phyloP scores from a whole-genome alignment of 2,113 vertebrate species.

The Ellobius talpinus region DNA sequence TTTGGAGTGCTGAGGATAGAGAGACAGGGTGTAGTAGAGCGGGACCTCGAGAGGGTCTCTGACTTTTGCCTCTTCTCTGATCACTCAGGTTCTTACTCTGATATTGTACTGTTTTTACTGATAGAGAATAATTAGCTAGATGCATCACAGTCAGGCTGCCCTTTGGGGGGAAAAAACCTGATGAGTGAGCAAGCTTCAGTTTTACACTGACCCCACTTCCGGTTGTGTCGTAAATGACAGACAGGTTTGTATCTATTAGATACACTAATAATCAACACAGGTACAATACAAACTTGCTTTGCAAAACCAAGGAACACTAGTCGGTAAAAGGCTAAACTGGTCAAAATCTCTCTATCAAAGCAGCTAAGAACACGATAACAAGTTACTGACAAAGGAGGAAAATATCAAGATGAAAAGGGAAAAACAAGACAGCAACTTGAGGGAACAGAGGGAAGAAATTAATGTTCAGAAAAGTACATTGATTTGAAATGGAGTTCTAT shows the following conservation, averaged over 20 bases:
- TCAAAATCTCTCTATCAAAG: not conserved
- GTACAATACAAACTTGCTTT: constrained; percentile 22
- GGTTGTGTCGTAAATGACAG: not conserved
- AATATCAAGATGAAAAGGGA: not conserved
- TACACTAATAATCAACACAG: not conserved
- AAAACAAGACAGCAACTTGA: constrained; percentile 4
- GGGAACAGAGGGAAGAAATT: not conserved
- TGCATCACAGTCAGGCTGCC: not conserved
- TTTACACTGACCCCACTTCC: not conserved
- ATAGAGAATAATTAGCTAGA: not conserved
- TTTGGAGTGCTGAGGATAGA: not conserved
- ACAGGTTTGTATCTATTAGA: not conserved
- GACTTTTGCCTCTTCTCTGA: not conserved
- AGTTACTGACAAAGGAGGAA: not conserved
- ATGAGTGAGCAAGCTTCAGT: not conserved
- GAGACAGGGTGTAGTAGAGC: not conserved
- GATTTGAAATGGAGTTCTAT: constrained; percentile 34
- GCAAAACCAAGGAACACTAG: not conserved
- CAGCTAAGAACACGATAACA: not conserved
- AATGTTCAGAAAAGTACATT: not conserved
- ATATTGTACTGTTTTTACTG: not conserved
- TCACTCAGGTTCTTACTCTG: not conserved
- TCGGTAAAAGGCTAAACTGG: not conserved
- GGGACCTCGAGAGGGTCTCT: not conserved
- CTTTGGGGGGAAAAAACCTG: not conserved